Percentiles rank a stretch among this genome's conserved stretches.
These are phyloP conservation scores for Drosophila nigromelanica DNA, from an alignment of 1,140 invertebrate species.

Conservation along the genomic window DNA sequence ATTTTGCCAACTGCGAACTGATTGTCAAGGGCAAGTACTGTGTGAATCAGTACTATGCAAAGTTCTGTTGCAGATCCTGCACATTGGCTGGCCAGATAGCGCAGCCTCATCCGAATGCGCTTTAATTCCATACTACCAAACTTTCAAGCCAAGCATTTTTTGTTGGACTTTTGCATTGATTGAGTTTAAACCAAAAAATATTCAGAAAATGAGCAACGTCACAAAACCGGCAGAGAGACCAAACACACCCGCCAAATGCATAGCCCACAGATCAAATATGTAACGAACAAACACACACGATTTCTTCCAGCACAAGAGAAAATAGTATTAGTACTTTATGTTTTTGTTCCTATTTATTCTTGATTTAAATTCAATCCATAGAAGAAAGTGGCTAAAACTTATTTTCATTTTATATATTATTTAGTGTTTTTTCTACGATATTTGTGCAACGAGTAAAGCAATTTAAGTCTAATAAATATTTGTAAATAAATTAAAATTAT, in stretches of 20 bases:
- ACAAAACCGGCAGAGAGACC: conserved; percentile 55
- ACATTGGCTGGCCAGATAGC: conserved; percentile 90
- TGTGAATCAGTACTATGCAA: conserved; percentile 93
- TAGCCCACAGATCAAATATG: conserved; percentile 59
- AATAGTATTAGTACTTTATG: conserved; percentile 78
- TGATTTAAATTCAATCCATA: conserved; percentile 75
- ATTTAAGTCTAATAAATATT: conserved; percentile 75
- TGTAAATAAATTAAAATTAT: conserved; percentile 82
- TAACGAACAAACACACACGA: conserved; percentile 31
- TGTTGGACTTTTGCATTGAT: conserved; percentile 56
- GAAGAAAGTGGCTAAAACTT: conserved; percentile 69
- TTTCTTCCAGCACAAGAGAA: conserved; percentile 66
- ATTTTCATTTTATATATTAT: conserved; percentile 66
- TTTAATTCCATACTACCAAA: conserved; percentile 62
- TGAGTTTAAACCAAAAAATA: conserved; percentile 59
- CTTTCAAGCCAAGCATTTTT: conserved; percentile 51
- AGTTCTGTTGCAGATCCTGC: conserved; percentile 96
- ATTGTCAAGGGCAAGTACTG: conserved; percentile 94
- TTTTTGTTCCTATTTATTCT: conserved; percentile 81
- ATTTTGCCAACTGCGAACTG: conserved; percentile 94
- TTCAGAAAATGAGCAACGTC: conserved; percentile 45
- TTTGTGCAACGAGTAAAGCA: conserved; percentile 74
- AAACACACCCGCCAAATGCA: conserved; percentile 50
- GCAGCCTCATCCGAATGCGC: conserved; percentile 69
- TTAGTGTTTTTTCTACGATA: conserved; percentile 66